phyloP scores from a whole-genome alignment of 2,797 vertebrate genomes.

The Myripristis murdjan region DNA sequence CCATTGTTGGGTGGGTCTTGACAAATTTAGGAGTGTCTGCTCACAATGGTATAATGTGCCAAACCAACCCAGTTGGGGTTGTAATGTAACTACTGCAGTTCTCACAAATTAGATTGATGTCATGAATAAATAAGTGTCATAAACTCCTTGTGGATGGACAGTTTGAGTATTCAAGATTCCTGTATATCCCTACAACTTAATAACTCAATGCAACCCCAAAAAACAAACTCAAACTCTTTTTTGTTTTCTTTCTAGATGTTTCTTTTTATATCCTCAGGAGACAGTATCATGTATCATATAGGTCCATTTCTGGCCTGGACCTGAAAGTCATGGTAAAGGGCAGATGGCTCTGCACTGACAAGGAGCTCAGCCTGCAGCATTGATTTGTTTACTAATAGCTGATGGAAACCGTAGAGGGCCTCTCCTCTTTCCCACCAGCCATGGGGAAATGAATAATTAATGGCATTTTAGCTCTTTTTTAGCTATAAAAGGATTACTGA shows the following conservation, averaged over 20 bases:
- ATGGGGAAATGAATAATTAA: constrained; percentile 87
- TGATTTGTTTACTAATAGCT: constrained; percentile 91
- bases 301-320: constrained; percentile 62
- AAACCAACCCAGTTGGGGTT: constrained; percentile 59
- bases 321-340: constrained; percentile 84
- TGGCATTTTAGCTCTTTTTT: constrained; percentile 85
- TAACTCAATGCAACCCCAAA: constrained; percentile 33
- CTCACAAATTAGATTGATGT: constrained; percentile 71
- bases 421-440: constrained; percentile 84
- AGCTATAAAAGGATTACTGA: constrained; percentile 84
- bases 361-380: constrained; percentile 83
- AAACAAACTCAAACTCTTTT: constrained; percentile 50
- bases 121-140: constrained; percentile 66
- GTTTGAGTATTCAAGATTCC: constrained; percentile 33
- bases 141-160: constrained; percentile 33
- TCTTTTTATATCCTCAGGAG: constrained; percentile 45
- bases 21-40: constrained; percentile 65
- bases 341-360: constrained; percentile 81
- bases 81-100: constrained; percentile 70
- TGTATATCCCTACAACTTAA: constrained; percentile 39
- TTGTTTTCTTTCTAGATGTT: constrained; percentile 20
- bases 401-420: constrained; percentile 85
- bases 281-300: constrained; percentile 63
- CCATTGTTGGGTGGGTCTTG: constrained; percentile 72
- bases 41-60: constrained; percentile 64